Conservation (phyloP, 2,888 invertebrate species). For the Phyto melanocephala region DNA sequence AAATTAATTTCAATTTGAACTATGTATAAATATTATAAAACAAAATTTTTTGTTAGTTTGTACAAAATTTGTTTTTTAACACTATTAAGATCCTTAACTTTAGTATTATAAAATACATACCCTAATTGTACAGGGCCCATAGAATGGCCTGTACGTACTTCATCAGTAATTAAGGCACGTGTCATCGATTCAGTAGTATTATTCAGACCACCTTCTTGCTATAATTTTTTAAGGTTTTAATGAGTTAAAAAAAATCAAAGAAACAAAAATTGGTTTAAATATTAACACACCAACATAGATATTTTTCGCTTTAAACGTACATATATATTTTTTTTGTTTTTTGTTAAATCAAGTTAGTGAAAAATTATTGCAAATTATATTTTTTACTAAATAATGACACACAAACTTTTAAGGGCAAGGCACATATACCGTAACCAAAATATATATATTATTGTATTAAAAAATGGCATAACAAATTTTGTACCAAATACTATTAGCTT, state of each 20-base stretch:
- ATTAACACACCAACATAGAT: background rate
- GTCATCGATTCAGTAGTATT: conserved; percentile 95
- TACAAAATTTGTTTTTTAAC: background rate
- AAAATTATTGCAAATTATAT: conserved; percentile 13
- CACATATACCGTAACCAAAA: conserved; percentile 56
- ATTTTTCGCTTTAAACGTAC: background rate
- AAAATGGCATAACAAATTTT: conserved; percentile 20
- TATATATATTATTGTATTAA: background rate
- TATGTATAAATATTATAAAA: background rate
- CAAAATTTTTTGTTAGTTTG: conserved; percentile 30
- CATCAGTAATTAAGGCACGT: conserved; percentile 95
- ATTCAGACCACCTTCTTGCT: conserved; percentile 84
- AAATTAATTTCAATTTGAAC: background rate
- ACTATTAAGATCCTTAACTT: background rate
- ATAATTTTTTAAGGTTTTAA: conserved; percentile 72
- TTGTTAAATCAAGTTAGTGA: conserved; percentile 42
- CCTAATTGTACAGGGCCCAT: conserved; percentile 96
- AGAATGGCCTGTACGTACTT: conserved; percentile 89
- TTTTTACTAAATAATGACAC: conserved; percentile 27
- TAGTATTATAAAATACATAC: conserved; percentile 83
- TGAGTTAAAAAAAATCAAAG: conserved; percentile 24
- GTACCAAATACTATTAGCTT: conserved; percentile 32
- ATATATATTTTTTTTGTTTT: background rate
- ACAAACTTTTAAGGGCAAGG: conserved; percentile 54
- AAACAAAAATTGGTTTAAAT: background rate